A percentile compares a stretch with the other conserved stretches of the same genome.
phyloP scores from a whole-genome alignment of 2,797 vertebrate genomes.

The Enteromius argenteus region DNA sequence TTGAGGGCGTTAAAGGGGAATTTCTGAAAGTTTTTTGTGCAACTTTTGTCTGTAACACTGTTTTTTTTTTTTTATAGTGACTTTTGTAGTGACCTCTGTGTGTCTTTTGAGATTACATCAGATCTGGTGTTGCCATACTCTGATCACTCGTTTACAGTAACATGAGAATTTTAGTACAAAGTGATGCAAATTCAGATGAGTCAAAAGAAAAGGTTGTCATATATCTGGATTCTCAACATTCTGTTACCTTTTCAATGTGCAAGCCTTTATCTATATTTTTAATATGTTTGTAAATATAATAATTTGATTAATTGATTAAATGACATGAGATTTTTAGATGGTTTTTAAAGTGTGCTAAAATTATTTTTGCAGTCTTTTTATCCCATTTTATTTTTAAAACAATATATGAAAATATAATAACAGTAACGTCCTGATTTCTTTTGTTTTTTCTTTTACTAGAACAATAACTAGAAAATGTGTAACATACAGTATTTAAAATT shows the following conservation, averaged over 20 bases:
- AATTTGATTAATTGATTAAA: not conserved
- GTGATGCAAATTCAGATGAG: slow-evolving; percentile 5
- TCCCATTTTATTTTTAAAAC: not conserved
- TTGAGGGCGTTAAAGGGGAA: not conserved
- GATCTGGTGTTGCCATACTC: slow-evolving; percentile 7
- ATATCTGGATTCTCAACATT: not conserved
- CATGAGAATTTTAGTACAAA: not conserved
- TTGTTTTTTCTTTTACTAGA: not conserved
- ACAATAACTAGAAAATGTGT: not conserved
- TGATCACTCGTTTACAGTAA: not conserved
- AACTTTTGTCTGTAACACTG: slow-evolving; percentile 6
- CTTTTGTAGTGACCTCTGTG: not conserved
- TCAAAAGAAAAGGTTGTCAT: not conserved
- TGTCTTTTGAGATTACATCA: slow-evolving; percentile 3
- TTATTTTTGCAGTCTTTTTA: not conserved
- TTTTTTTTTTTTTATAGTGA: not conserved
- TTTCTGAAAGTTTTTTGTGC: not conserved
- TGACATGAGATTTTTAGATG: not conserved
- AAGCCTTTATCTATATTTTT: not conserved
- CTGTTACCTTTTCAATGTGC: not conserved
- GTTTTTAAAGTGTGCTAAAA: not conserved
- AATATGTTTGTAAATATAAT: not conserved
- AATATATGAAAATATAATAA: not conserved
- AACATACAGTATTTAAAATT: not conserved
- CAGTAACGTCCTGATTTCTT: too few relatives aligned